phyloP scores from a whole-genome alignment of 1,140 invertebrate species.

The Hycleus phaleratus region DNA sequence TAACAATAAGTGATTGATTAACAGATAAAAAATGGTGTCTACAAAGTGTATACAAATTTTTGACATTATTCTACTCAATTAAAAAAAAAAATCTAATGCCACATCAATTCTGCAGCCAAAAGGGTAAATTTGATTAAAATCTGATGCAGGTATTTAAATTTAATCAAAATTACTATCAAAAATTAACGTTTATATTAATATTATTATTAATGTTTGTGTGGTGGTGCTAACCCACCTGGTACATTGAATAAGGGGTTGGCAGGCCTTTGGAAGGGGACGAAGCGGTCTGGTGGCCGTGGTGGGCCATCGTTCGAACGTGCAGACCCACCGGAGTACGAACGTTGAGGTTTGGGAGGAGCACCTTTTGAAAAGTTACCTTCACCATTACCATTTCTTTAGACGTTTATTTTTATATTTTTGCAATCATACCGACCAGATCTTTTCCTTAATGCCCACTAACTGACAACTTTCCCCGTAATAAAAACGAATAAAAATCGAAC shows the following conservation, averaged over 20 bases:
- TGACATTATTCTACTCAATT: background rate
- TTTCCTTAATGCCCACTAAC: too few relatives aligned
- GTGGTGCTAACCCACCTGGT: conserved; percentile 48
- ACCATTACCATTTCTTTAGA: conserved; percentile 4
- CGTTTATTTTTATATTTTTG: too few relatives aligned
- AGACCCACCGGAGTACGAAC: conserved; percentile 48
- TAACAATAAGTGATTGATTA: background rate
- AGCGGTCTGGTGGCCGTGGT: conserved; percentile 45
- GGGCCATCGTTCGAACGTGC: conserved; percentile 40
- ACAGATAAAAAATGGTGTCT: too few relatives aligned
- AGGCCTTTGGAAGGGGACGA: conserved; percentile 49
- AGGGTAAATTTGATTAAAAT: background rate
- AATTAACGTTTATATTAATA: background rate
- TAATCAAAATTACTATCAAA: background rate
- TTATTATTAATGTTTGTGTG: background rate
- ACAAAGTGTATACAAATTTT: too few relatives aligned
- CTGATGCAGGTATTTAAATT: too few relatives aligned
- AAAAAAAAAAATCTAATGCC: conserved; percentile 1
- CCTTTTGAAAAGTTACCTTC: conserved; percentile 43
- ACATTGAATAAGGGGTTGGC: conserved; percentile 48
- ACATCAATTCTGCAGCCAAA: conserved; percentile 11
- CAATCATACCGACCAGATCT: too few relatives aligned
- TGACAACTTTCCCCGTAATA: too few relatives aligned
- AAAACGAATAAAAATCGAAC: too few relatives aligned
- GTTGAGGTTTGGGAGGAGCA: conserved; percentile 55